Evolutionary conservation across 53 echinoderm and acorn worm genomes (phyloP).

Genomic region (Mesocentrotus franciscanus): DNA sequence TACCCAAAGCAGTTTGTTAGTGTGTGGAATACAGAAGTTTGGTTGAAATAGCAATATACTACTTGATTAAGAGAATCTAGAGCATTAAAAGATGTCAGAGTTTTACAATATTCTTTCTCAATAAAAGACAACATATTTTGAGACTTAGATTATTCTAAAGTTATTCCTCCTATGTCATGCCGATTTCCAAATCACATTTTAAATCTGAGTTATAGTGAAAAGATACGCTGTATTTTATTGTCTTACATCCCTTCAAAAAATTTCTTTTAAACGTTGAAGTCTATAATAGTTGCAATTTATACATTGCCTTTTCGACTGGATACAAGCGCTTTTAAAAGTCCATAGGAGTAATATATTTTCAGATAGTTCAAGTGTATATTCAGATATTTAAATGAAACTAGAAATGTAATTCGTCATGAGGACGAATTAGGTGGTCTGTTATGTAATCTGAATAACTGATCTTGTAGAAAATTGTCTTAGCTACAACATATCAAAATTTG

Average conservation of each 20-base stretch:
- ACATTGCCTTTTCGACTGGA: too few relatives aligned
- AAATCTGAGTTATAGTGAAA: neutral
- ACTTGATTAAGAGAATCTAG: neutral
- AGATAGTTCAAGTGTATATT: neutral
- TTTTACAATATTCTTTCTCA: neutral
- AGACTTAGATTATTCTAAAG: neutral
- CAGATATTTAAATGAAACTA: neutral
- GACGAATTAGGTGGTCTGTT: too few relatives aligned
- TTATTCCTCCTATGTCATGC: neutral
- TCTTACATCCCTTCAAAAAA: neutral
- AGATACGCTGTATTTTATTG: neutral
- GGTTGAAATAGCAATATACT: neutral
- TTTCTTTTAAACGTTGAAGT: neutral
- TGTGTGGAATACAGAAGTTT: neutral
- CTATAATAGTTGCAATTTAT: too few relatives aligned
- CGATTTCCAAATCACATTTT: neutral
- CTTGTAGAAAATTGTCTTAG: too few relatives aligned
- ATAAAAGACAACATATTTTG: neutral
- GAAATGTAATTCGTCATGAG: too few relatives aligned
- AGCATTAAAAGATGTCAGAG: neutral
- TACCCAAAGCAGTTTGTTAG: neutral
- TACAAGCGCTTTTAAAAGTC: too few relatives aligned
- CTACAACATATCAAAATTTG: too few relatives aligned
- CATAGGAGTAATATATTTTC: too few relatives aligned
- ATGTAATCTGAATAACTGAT: too few relatives aligned